Conservation (phyloP, 37 sponge, comb jelly and placozoan genomes). For the Lycopodina hypogea region DNA sequence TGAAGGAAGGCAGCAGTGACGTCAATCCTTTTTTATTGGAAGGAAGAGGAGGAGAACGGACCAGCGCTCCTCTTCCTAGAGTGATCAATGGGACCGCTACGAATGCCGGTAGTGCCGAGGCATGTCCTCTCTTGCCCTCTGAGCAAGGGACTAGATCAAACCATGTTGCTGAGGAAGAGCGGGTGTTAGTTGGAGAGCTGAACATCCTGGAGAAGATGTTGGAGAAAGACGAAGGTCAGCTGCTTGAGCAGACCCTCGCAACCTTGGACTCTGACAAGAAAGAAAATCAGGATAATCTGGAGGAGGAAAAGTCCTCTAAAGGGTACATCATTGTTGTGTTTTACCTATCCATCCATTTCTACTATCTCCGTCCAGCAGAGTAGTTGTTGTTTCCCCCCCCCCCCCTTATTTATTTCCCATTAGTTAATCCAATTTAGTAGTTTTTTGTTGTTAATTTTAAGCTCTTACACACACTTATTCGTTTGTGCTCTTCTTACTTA, state of each 20-base stretch:
- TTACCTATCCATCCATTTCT: background rate
- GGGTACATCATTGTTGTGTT: background rate
- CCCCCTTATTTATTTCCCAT: too few species aligned
- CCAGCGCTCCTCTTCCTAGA: conserved; percentile 25
- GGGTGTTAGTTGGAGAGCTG: conserved; percentile 20
- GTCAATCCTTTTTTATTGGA: conserved; percentile 53
- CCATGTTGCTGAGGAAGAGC: conserved; percentile 14
- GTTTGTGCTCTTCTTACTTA: too few species aligned
- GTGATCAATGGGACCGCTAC: background rate
- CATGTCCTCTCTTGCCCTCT: conserved; percentile 20
- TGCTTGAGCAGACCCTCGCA: background rate
- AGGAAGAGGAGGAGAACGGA: conserved; percentile 51
- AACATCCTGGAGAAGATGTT: conserved; percentile 17
- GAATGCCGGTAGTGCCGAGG: background rate
- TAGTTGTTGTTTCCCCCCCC: too few species aligned
- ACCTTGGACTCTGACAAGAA: background rate
- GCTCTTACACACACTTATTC: too few species aligned
- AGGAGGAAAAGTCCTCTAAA: background rate
- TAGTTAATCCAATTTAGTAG: too few species aligned
- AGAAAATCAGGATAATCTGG: background rate
- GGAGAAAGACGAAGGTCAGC: too few species aligned
- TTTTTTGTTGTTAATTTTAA: too few species aligned
- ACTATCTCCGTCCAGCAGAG: background rate
- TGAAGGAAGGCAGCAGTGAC: background rate
- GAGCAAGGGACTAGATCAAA: background rate